Conservation (phyloP, 2,113 vertebrate genomes). For the Mixornis gularis region DNA sequence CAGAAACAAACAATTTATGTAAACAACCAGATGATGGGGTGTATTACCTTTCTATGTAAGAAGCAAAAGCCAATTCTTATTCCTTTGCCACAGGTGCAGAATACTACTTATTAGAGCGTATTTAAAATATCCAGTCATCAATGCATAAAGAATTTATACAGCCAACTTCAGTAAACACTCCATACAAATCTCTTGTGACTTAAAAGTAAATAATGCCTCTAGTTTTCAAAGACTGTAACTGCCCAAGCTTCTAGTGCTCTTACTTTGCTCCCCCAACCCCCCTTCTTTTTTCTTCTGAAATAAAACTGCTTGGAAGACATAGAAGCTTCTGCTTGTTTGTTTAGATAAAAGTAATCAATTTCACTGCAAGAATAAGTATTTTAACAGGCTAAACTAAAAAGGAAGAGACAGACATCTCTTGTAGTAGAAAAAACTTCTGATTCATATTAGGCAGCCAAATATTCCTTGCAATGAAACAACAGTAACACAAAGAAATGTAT, state of each 20-base stretch:
- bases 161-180: background rate
- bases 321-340: background rate
- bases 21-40: background rate
- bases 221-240: background rate
- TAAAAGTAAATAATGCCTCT: background rate
- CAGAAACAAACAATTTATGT: background rate
- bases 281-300: background rate
- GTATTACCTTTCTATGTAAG: background rate
- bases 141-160: background rate
- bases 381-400: background rate
- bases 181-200: background rate
- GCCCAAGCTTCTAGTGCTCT: background rate
- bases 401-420: background rate
- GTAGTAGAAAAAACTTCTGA: background rate
- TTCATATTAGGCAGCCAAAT: background rate
- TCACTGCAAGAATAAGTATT: background rate
- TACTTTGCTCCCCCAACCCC: background rate
- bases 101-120: background rate
- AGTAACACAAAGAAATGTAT: background rate
- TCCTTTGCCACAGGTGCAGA: background rate
- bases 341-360: background rate
- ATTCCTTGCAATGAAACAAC: background rate
- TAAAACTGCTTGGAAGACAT: background rate
- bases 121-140: background rate
- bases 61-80: background rate